Evolutionary conservation across 2,888 invertebrate genomes (phyloP), one percentile per base, ranked within the genome.

Genomic region (Acanthosepion pharaonis): DNA sequence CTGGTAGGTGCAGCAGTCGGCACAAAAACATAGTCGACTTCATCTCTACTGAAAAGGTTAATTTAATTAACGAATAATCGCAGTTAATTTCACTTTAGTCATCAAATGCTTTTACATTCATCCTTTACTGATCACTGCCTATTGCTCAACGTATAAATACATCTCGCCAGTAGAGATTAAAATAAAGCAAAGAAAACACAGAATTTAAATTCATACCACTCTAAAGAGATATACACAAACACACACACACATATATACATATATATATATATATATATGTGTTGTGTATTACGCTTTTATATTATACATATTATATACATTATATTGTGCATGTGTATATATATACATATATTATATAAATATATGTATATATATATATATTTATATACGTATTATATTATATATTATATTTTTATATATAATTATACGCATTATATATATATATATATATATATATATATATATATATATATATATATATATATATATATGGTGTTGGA

Each of bases 1-100:
- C 5, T 78, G 78, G n/a, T 11, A 15, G n/a, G 78, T 78, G 78
- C 78, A 78, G 78, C n/a, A 78, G 78, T 78, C 78, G 78, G n/a
- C n/a, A 78, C 78, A 78, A 78, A 78, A n/a, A 78, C n/a, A 2
- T 33, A n/a, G n/a, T n/a, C 78, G 33, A n/a, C 28, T 78, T 78
- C 78, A 78, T 78, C n/a, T n/a, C 78, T 20, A 78, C 78, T 78
- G 78, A 33, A 78, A 78, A 78, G 78, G 78, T 78, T 78, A 78
- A 78, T 78, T 78, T 33, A 78, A 78, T 78, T 33, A 78, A n/a
- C n/a, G 78, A 78, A 78, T 78, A 78, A 78, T 78, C 78, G 78
- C n/a, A 78, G 78, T 78, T 78, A 78, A 78, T 78, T 78, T 78
- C n/a, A 33, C 78, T 78, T 78, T 33, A 78, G n/a, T 78, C 78